A percentile compares a stretch with the other conserved stretches of the same genome.
Evolutionary conservation across 2,113 vertebrate species (phyloP).

Genomic region (Benthochromis sp.): DNA sequence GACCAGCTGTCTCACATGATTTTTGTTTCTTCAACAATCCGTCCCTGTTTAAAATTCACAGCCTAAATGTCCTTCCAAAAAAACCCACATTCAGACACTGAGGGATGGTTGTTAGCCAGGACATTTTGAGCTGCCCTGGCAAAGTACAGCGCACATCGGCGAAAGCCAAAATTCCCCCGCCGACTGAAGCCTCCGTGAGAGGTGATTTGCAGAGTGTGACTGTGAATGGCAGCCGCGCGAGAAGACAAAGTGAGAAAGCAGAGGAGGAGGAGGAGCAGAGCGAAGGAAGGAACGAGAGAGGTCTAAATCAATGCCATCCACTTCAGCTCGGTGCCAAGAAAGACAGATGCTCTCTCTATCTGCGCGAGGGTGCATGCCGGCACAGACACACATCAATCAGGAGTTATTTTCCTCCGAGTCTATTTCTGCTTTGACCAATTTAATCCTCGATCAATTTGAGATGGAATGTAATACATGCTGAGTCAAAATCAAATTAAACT

Average conservation of each 20-base stretch:
- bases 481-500: conserved; percentile 24
- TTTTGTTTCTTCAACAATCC: conserved; percentile 2
- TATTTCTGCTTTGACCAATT: conserved; percentile 38
- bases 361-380: neutral
- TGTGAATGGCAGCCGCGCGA: conserved; percentile 26
- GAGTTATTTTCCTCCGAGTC: conserved; percentile 20
- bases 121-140: conserved; percentile 49
- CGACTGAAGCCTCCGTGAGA: conserved; percentile 14
- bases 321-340: conserved; percentile 44
- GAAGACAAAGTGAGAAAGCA: conserved; percentile 30
- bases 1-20: neutral
- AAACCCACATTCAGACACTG: conserved; percentile 31
- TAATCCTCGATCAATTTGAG: conserved; percentile 9
- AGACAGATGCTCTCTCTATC: conserved; percentile 58
- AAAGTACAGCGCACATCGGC: neutral
- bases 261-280: conserved; percentile 15
- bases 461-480: neutral
- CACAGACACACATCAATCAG: conserved; percentile 29
- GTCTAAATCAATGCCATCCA: conserved; percentile 59
- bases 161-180: conserved; percentile 31
- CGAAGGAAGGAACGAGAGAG: conserved; percentile 39
- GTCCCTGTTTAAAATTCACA: conserved; percentile 37
- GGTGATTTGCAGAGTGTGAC: conserved; percentile 30
- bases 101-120: conserved; percentile 39
- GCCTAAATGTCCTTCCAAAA: conserved; percentile 31